Percentiles rank a stretch among this genome's conserved stretches.
phyloP scores from a whole-genome alignment of 1,140 invertebrate species.

The Drosophila sproati region DNA sequence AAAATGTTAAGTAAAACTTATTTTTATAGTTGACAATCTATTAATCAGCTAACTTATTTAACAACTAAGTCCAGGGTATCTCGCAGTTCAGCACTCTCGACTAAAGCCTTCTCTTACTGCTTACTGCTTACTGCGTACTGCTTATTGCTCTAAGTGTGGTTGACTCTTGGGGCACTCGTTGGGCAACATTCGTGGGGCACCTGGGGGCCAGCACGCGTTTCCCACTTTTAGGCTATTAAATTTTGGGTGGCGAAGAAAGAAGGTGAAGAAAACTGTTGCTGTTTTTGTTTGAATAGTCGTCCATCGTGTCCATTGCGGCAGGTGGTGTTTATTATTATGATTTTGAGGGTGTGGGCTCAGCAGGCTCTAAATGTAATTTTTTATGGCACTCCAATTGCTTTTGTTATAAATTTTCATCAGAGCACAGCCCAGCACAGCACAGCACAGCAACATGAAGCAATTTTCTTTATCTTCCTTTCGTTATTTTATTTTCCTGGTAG shows the following conservation, averaged over 20 bases:
- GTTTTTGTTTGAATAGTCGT: slow-evolving; percentile 58
- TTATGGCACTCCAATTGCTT: slow-evolving; percentile 76
- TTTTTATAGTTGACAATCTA: too few relatives aligned
- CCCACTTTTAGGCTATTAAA: slow-evolving; percentile 47
- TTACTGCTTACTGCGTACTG: too few relatives aligned
- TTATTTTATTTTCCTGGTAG: background rate
- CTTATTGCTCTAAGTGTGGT: too few relatives aligned
- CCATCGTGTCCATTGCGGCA: slow-evolving; percentile 48
- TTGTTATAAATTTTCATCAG: slow-evolving; percentile 62
- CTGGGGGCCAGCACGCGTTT: slow-evolving; percentile 40
- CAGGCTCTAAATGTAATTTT: slow-evolving; percentile 64
- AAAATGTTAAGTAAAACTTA: background rate
- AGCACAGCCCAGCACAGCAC: background rate
- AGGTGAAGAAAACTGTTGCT: background rate
- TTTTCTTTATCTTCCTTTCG: slow-evolving; percentile 22
- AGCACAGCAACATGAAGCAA: slow-evolving; percentile 56
- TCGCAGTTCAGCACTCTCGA: too few relatives aligned
- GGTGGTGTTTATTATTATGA: slow-evolving; percentile 75
- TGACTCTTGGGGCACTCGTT: background rate
- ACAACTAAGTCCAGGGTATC: too few relatives aligned
- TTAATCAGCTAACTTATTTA: too few relatives aligned
- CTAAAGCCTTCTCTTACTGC: too few relatives aligned
- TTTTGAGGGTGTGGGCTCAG: slow-evolving; percentile 41
- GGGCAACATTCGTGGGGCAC: background rate
- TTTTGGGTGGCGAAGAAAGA: background rate